Percentiles rank a stretch among this genome's conserved stretches.
These are phyloP conservation scores for Chaitophorus viminalis DNA, from an alignment of 2,888 invertebrate genomes.

Conservation along the genomic window DNA sequence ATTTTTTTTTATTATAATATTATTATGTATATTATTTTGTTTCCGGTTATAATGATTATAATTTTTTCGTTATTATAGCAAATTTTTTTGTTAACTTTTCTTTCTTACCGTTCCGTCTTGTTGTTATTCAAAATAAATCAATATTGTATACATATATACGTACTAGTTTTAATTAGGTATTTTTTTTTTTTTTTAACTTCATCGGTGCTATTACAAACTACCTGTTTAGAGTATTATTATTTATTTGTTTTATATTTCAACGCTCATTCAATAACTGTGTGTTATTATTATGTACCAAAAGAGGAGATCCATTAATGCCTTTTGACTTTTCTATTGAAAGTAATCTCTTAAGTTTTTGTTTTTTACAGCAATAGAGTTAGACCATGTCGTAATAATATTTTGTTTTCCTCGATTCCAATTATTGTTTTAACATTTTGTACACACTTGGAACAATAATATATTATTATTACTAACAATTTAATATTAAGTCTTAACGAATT, in stretches of 20 bases:
- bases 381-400: background rate
- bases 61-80: background rate
- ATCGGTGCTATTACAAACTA: slow-evolving; percentile 14
- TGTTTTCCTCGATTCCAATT: background rate
- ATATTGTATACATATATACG: background rate
- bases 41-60: slow-evolving; percentile 10
- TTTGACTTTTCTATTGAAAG: background rate
- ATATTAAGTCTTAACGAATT: slow-evolving; percentile 14
- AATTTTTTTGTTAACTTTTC: background rate
- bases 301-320: background rate
- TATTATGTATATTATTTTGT: background rate
- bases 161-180: background rate
- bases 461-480: background rate
- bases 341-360: background rate
- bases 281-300: background rate
- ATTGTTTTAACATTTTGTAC: background rate
- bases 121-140: background rate
- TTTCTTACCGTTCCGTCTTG: background rate
- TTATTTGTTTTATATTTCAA: background rate
- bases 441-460: background rate
- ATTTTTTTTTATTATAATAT: background rate
- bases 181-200: background rate
- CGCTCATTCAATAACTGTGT: background rate
- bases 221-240: background rate
- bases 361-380: background rate